Conservation (phyloP, 92 coral and sea anemone genomes). For the Phymanthus crucifer region DNA sequence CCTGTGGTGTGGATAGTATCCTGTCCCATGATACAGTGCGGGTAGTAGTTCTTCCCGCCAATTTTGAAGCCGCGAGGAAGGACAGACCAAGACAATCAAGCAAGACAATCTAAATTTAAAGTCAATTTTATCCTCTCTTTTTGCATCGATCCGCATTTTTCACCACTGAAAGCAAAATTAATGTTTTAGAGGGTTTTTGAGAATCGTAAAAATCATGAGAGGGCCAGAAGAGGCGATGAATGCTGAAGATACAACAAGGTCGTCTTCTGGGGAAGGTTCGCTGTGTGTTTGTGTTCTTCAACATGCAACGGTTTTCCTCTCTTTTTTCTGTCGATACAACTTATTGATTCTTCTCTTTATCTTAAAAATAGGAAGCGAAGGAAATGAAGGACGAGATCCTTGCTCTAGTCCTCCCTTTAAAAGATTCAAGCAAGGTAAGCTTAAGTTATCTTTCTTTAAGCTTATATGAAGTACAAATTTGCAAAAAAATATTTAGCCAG, state of each 20-base stretch:
- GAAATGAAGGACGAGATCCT: conserved; percentile 60
- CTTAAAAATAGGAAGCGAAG: background rate
- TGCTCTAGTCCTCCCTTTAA: conserved; percentile 99
- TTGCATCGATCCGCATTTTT: background rate
- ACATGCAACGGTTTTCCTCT: background rate
- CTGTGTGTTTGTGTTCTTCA: conserved; percentile 6
- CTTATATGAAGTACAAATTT: background rate
- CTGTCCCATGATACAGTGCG: conserved; percentile 26
- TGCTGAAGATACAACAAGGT: conserved; percentile 12
- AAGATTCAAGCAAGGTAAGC: conserved; percentile 93
- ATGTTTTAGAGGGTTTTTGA: conserved; percentile 2
- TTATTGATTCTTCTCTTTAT: background rate
- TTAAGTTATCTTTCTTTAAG: no score
- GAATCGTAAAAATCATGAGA: conserved; percentile 36
- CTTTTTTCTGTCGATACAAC: background rate
- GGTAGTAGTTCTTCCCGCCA: conserved; percentile 73
- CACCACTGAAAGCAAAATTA: conserved; percentile 15
- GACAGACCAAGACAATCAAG: conserved; percentile 1
- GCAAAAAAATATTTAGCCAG: background rate
- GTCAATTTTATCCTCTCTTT: background rate
- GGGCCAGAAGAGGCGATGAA: conserved; percentile 53
- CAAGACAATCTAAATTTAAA: conserved; percentile 14
- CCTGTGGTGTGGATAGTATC: background rate
- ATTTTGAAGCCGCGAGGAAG: conserved; percentile 69
- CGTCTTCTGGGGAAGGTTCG: conserved; percentile 25